Evolutionary conservation across 2,113 vertebrate genomes (phyloP), one percentile per base, ranked within the genome.

Genomic region (Percopsis transmontana): DNA sequence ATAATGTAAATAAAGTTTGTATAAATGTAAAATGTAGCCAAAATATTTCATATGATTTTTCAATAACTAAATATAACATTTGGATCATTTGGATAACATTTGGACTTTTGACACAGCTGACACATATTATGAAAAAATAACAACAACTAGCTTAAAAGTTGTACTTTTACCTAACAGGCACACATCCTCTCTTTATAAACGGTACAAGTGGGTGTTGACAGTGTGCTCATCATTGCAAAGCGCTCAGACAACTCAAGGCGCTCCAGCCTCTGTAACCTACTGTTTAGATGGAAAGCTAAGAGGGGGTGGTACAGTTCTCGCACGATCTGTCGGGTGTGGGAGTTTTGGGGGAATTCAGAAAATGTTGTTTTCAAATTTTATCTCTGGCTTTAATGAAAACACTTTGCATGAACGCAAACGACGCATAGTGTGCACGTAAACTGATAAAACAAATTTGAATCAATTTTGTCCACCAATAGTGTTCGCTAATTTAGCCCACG

Each of bases 301-400:
- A 76, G 74, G 50, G 81, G 61, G 80, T 69, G 24, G 72, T 72
- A 6, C 8, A 7, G 62, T 52, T 75, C 14, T 23, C 41, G 50
- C 23, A 57, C 44, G 42, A 62, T 51, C 62, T 84, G 39, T 40
- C 62, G 58, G 74, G 72, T 79, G 91, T 90, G 86, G 91, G 91
- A 90, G 89, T 92, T 91, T 89, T 84, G 82, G 89, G 90, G 90
- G 89, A 91, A 91, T 92, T 92, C 89, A 90, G 89, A 91, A 88
- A 91, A 91, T 91, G 88, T 71, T 85, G 81, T 68, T 73, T 81
- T 87, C 76, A 62, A 74, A 77, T 58, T 62, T 23, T 61, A 38
- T 81, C 62, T 16, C 16, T 8, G 55, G 57, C 24, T 44, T 57
- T 66, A 63, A 66, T 62, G 38, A 76, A 66, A 66, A 53, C 27